A percentile compares a stretch with the other conserved stretches of the same genome.
These are phyloP conservation scores for Elephantulus edwardii DNA, from an alignment of 2,113 vertebrate genomes.

Conservation along the genomic window DNA sequence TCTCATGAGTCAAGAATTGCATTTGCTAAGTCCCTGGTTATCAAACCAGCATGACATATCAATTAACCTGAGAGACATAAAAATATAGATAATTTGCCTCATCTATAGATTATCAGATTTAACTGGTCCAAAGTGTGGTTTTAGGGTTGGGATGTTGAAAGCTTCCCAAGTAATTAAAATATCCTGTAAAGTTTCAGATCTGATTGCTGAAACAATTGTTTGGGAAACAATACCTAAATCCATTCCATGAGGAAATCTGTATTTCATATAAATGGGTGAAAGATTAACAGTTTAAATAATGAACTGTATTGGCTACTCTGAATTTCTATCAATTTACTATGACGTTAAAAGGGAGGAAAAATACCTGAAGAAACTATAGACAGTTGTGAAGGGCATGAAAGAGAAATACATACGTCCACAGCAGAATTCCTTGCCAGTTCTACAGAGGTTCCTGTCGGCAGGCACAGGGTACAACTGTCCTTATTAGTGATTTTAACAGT, in stretches of 20 bases:
- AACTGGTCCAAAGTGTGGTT: neutral
- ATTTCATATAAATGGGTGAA: neutral
- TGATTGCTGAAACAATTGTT: neutral
- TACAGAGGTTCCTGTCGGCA: neutral
- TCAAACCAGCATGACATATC: neutral
- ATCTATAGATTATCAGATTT: neutral
- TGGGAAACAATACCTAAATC: neutral
- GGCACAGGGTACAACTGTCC: neutral
- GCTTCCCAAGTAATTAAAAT: neutral
- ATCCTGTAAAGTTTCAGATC: neutral
- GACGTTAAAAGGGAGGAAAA: neutral
- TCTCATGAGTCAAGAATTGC: neutral
- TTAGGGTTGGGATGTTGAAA: neutral
- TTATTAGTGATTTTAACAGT: conserved; percentile 16
- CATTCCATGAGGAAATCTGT: neutral
- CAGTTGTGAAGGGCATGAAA: neutral
- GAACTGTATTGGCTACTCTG: neutral
- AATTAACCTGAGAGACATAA: neutral
- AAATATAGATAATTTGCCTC: neutral
- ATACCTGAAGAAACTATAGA: neutral
- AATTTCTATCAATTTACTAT: neutral
- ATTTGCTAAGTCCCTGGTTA: neutral
- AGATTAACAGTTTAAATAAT: neutral
- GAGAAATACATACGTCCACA: neutral
- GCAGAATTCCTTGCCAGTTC: neutral